Percentiles rank a stretch among this genome's conserved stretches.
Conservation (phyloP, 2,888 invertebrate species). For the Agriopis marginaria region DNA sequence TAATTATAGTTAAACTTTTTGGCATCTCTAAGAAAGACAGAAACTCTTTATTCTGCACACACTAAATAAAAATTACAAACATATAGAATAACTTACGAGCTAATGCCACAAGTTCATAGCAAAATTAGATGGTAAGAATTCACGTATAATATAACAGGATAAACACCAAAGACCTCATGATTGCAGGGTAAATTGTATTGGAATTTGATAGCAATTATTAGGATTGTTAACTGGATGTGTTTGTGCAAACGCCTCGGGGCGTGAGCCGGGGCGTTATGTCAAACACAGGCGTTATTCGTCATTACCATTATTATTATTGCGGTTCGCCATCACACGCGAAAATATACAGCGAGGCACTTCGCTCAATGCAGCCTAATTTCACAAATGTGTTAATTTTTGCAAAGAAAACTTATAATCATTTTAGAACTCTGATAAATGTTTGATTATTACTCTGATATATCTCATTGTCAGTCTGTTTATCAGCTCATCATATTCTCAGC, state of each 20-base stretch:
- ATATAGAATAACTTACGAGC: no score
- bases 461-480: no score
- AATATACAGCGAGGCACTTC: slow-evolving; percentile 9
- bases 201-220: slow-evolving; percentile 22
- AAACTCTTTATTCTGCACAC: no score
- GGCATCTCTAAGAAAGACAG: no score
- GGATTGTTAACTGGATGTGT: slow-evolving; percentile 24
- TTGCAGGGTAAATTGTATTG: slow-evolving; percentile 12
- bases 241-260: slow-evolving; percentile 23
- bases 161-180: neutral
- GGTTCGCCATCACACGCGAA: slow-evolving; percentile 13
- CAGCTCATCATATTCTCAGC: no score
- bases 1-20: no score
- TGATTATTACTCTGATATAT: no score
- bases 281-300: slow-evolving; percentile 29
- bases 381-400: neutral
- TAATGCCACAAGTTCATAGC: no score
- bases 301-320: slow-evolving; percentile 30
- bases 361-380: neutral
- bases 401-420: neutral
- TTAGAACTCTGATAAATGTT: no score
- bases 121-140: no score
- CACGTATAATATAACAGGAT: neutral
- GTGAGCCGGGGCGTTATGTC: slow-evolving; percentile 3
- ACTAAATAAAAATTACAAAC: no score